Base-by-base conservation (phyloP, 2,113 vertebrate genomes). In the Amazona vittata region DNA sequence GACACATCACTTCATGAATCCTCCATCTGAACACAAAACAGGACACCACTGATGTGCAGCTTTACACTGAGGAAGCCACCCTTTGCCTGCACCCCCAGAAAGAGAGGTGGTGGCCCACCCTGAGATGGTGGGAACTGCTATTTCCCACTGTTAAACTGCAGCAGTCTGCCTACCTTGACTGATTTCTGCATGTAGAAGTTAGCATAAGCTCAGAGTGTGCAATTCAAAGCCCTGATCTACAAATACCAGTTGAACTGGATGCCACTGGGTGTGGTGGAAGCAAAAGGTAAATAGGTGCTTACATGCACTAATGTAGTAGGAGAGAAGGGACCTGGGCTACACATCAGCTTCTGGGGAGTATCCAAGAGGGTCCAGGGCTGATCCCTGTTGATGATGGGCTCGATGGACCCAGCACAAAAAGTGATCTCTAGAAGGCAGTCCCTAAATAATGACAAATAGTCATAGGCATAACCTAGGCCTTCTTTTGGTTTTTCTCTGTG, bases 21-120 rank as follows among this genome's bases (percentile, higher is more conserved):
- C 50, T 18, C 12, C 10, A 20, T 25, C 50, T 1, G 1, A 57
- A 81, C n/a, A 62, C 17, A 49, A 44, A 49, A 35, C 11, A 49
- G 44, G 52, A 89, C 17, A 63, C 13, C 55, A 25, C 9, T 3
- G 5, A 57, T 3, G 4, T 21, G 22, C 0, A 0, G 6, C 6
- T 69, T 65, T 9, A 12, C 53, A 26, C 33, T 43, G 29, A 74
- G 76, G 15, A 65, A 46, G 44, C 11, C 64, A n/a, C 15, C 24
- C 22, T 7, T 25, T 0, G 0, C 43, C 28, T 41, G 53, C 14
- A 41, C 2, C 28, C 35, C 25, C 15, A 65, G 35, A 8, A 73
- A 31, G 0, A 71, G 37, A 63, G 10, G 11, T 1, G 1, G 26
- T 47, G 37, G 11, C 60, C 18, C 31, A 46, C 18, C 8, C 35